Base-by-base conservation (phyloP, 37 sponge, comb jelly and placozoan species). In the Cladorhizidae sp. region DNA sequence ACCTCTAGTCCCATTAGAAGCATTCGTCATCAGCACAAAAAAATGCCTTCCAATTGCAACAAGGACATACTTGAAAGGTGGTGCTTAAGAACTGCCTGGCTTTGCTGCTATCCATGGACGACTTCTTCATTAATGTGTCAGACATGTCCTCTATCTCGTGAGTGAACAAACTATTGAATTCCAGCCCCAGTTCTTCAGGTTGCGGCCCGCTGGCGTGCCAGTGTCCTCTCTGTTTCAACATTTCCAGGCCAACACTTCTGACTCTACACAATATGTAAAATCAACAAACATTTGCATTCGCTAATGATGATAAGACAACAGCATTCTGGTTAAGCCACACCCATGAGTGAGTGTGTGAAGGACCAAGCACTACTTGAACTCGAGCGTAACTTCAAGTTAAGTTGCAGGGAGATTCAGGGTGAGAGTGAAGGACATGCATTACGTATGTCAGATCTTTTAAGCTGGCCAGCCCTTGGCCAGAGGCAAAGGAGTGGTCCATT, bases 171-270 rank as follows among this genome's bases (percentile, higher is more conserved):
- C 39, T 65, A 43, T 78, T 51, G 51, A 78, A 78, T 18, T 64
- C 78, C 28, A 43, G 25, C 11, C 78, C 50, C 38, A 45, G 43
- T 33, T 78, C 78, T 1, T 21, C 43, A 11, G 64, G 78, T 43
- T 25, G 28, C 23, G 41, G 35, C 15, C 78, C 78, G 22, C 29
- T 12, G 15, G 33, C 43, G 41, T 78, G 78, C 78, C 78, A 78
- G 2, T 32, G 37, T 3, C 78, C 78, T 64, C 65, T 78, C 78
- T 78, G 78, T 35, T 78, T 78, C 32, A 78, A 33, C 67, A 78
- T 65, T 50, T 78, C 78, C 39, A 58, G 62, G 17, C 78, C 67
- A 41, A 78, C 78, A 50, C 78, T 78, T 43, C 61, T 78, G 49
- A 78, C 40, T 28, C 78, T 78, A 40, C 8, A 75, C 6, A 45